Evolutionary conservation across 2,113 vertebrate genomes (phyloP), one percentile per base, ranked within the genome.

Genomic region (Peucedramus taeniatus): DNA sequence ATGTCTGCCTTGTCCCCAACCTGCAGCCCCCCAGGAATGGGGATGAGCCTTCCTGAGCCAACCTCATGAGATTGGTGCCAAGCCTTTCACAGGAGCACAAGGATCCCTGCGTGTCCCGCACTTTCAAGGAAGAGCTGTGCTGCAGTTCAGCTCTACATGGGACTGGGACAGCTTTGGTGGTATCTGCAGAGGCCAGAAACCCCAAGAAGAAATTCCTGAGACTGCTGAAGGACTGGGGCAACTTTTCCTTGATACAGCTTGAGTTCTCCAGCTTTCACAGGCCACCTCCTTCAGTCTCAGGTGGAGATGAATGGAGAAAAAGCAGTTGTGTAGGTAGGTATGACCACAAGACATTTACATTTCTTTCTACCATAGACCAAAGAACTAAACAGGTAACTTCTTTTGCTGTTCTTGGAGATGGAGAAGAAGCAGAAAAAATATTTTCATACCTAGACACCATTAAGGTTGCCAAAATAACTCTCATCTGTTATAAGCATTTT

Each of bases 101-200:
- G 33, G 23, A 30, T 90, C 16, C 47, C n/a, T 1, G 1, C 0
- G 0, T 47, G 44, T 10, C 24, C 14, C 6, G 16, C 8, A 33
- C 24, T 24, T 57, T 17, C 23, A 45, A 53, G 37, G 37, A 82
- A n/a, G 56, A 27, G 7, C 8, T 22, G 20, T 70, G 37, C 54
- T 70, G 47, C 35, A 39, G 8, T 74, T 66, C 2, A 5, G 10
- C 20, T 79, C 61, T 68, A 0, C 2, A 1, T 1, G 9, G 53
- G 27, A 14, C 37, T 60, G 27, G 16, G 12, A 79, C 91, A 71
- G 27, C 5, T 71, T 82, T 76, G 20, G 31, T 53, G 42, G 33
- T 37, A 26, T 44, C 49, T 72, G 10, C 19, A 77, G 45, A 66
- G 72, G 31, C 45, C 60, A 82, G 37, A 89, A 91, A 66, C 63